Evolutionary conservation across 2,113 vertebrate genomes (phyloP).

Genomic region (Galemys pyrenaicus): DNA sequence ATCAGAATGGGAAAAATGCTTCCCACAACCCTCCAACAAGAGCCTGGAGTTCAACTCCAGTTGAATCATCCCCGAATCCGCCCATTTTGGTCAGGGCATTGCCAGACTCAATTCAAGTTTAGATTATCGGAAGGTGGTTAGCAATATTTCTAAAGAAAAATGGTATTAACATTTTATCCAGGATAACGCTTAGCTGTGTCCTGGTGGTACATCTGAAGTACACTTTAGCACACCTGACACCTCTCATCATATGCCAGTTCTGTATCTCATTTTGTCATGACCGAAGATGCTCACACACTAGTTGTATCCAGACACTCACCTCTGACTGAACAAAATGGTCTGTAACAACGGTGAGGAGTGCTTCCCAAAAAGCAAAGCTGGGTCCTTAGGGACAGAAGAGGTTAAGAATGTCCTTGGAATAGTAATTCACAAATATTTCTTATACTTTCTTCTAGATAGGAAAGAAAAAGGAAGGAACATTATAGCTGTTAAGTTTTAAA

Average conservation of each 20-base stretch:
- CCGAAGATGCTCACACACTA: not conserved
- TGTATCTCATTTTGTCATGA: not conserved
- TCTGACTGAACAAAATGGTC: not conserved
- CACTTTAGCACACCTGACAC: not conserved
- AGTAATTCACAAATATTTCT: not conserved
- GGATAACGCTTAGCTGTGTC: not conserved
- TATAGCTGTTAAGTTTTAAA: not conserved
- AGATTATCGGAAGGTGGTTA: not conserved
- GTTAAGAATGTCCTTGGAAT: not conserved
- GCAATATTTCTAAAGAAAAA: not conserved
- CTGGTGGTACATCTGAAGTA: not conserved
- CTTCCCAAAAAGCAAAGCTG: slow-evolving; percentile 20
- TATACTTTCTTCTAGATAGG: not conserved
- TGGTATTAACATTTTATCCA: not conserved
- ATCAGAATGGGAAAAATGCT: not conserved
- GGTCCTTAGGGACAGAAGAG: not conserved
- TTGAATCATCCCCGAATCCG: not conserved
- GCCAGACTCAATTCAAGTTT: not conserved
- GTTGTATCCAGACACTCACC: not conserved
- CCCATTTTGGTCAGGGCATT: not conserved
- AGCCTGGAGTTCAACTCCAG: not conserved
- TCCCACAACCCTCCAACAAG: not conserved
- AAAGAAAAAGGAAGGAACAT: slow-evolving; percentile 33
- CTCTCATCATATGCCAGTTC: not conserved
- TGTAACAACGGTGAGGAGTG: not conserved